Base-by-base conservation (phyloP, 2,888 invertebrate species). In the Latheticus oryzae region DNA sequence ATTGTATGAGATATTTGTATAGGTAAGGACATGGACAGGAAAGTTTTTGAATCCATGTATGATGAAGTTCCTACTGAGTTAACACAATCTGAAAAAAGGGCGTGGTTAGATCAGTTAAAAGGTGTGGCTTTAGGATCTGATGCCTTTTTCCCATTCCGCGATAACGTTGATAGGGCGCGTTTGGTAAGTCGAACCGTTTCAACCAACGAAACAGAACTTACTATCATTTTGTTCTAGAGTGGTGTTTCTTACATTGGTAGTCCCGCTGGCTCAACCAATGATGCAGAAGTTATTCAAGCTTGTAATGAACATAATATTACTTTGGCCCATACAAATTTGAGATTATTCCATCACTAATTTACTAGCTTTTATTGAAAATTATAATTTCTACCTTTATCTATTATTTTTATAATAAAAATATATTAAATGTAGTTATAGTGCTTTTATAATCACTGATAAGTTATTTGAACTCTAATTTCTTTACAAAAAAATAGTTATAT, bases 131-230 rank as follows among this genome's bases (percentile, higher is more conserved):
- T 98, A 12, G 93, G 93, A 8, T 97, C 97, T 0, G 98, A 99
- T 79, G 98, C 97, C 0, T 99, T 98, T 84, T 97, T 99, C 82
- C 98, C 98, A 16, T 98, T 98, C 85, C 84, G 97, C 65, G 98
- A 99, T 75, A 98, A 97, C 73, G 90, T 99, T 51, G 97, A 98
- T 76, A 84, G 97, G 63, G 96, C 97, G 35, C 83, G 85, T 65
- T 86, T 93, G 87, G 96, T 96, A 74, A 74, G 68, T 54, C 23
- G 3, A 5, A 19, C 21, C 5, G 5, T 35, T 11, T 13, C 7
- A n/a, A n/a, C n/a, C n/a, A n/a, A n/a, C 9, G 5, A 3, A 33
- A 48, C 7, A 5, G n/a, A 2, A 7, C 11, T 12, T 26, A 3
- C 9, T 38, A 13, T 17, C 16, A 61, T 61, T 60, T 50, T 38